Conservation (phyloP, 2,113 vertebrate species). For the Hippocampus zosterae region DNA sequence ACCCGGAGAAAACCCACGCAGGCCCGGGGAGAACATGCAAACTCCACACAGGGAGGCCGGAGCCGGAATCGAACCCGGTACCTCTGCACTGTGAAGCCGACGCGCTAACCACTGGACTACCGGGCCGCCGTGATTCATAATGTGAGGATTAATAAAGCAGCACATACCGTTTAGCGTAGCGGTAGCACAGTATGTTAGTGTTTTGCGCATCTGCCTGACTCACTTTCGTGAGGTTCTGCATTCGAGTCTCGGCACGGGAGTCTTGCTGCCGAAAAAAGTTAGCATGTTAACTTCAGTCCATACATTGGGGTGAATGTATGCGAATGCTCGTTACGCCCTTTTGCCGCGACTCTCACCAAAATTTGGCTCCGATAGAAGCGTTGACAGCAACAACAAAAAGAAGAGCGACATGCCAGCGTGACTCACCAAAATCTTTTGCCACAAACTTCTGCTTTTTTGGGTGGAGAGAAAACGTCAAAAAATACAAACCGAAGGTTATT, state of each 20-base stretch:
- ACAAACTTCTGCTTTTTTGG: conserved; percentile 61
- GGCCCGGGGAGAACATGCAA: too few species aligned
- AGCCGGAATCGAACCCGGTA: too few species aligned
- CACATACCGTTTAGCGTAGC: neutral
- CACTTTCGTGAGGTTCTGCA: too few species aligned
- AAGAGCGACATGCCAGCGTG: conserved; percentile 5
- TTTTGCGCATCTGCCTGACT: too few species aligned
- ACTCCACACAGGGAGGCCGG: too few species aligned
- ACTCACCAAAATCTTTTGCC: conserved; percentile 39
- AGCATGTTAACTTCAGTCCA: too few species aligned
- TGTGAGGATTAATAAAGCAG: conserved; percentile 24
- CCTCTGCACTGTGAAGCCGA: too few species aligned
- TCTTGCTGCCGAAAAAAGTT: neutral
- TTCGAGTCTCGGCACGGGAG: neutral
- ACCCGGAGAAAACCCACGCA: too few species aligned
- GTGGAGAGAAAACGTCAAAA: conserved; percentile 44
- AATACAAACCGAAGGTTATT: conserved; percentile 43
- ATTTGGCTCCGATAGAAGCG: too few species aligned
- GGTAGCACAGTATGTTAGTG: too few species aligned
- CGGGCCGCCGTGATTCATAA: conserved; percentile 52
- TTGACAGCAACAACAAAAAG: neutral
- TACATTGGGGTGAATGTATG: too few species aligned
- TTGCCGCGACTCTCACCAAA: neutral
- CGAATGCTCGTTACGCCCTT: neutral
- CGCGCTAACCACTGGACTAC: too few species aligned